phyloP scores from a whole-genome alignment of 2,797 vertebrate species.

The Triplophysa yarkandensis region DNA sequence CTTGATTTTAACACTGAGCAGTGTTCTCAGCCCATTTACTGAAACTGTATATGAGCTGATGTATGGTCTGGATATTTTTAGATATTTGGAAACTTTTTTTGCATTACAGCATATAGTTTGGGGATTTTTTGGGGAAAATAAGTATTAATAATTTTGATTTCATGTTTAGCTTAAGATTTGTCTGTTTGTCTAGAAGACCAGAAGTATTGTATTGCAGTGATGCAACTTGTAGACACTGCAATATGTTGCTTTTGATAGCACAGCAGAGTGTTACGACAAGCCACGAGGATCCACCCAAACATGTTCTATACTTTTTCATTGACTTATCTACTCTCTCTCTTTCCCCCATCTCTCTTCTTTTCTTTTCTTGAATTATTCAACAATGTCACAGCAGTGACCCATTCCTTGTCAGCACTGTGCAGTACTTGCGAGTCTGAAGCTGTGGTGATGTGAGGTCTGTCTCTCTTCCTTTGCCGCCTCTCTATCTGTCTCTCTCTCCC shows the following conservation, averaged over 20 bases:
- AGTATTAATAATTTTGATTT: neutral
- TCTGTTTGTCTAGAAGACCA: conserved; percentile 18
- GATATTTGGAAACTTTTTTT: neutral
- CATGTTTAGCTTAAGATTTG: neutral
- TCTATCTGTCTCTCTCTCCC: conserved; percentile 70
- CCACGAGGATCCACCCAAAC: conserved; percentile 48
- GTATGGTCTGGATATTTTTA: neutral
- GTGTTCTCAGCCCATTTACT: neutral
- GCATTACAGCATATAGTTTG: too few species aligned
- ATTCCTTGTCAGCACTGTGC: conserved; percentile 76
- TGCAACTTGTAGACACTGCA: conserved; percentile 57
- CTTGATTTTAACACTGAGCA: conserved; percentile 6
- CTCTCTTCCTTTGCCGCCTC: conserved; percentile 70
- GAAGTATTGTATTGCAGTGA: conserved; percentile 40
- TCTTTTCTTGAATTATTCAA: conserved; percentile 82
- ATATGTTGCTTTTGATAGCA: conserved; percentile 57
- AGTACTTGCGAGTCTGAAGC: conserved; percentile 58
- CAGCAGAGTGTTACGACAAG: conserved; percentile 56
- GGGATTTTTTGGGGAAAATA: too few species aligned
- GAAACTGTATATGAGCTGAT: neutral
- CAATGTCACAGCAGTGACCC: conserved; percentile 81
- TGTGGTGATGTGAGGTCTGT: conserved; percentile 63
- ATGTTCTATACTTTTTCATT: conserved; percentile 70
- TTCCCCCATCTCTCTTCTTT: conserved; percentile 46
- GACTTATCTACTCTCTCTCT: conserved; percentile 60